Evolutionary conservation across 2,113 vertebrate species (phyloP).

Genomic region (Thomomys bottae): DNA sequence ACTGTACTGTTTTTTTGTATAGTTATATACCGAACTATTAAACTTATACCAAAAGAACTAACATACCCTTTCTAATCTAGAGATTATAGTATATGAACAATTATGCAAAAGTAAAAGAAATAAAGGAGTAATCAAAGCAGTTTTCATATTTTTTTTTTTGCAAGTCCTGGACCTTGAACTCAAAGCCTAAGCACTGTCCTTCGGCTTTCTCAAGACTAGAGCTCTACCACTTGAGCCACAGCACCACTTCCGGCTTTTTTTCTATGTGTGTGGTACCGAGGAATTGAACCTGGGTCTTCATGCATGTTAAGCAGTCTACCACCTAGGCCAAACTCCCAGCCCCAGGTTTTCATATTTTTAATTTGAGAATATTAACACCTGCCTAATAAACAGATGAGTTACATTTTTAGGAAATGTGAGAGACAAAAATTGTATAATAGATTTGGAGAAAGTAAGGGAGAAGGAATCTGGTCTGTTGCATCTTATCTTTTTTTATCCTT

Average conservation of each 20-base stretch:
- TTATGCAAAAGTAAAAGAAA: not conserved
- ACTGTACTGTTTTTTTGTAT: not conserved
- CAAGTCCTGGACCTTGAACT: too few relatives aligned
- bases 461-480: not conserved
- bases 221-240: too few relatives aligned
- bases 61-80: not conserved
- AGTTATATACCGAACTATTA: not conserved
- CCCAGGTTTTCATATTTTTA: constrained; percentile 9
- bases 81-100: not conserved
- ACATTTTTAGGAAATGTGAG: not conserved
- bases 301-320: too few relatives aligned
- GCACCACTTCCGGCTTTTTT: too few relatives aligned
- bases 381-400: not conserved
- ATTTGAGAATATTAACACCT: constrained; percentile 19
- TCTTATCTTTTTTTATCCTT: not conserved
- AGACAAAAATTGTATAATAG: constrained; percentile 1
- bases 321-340: too few relatives aligned
- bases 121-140: not conserved
- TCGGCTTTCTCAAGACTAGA: too few relatives aligned
- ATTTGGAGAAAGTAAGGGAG: not conserved
- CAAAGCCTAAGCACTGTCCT: too few relatives aligned
- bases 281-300: too few relatives aligned
- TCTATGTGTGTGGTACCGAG: too few relatives aligned
- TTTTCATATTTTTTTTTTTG: constrained; percentile 18
- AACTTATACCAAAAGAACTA: not conserved